Base-by-base conservation (phyloP, 2,797 vertebrate species). In the Choloepus didactylus region DNA sequence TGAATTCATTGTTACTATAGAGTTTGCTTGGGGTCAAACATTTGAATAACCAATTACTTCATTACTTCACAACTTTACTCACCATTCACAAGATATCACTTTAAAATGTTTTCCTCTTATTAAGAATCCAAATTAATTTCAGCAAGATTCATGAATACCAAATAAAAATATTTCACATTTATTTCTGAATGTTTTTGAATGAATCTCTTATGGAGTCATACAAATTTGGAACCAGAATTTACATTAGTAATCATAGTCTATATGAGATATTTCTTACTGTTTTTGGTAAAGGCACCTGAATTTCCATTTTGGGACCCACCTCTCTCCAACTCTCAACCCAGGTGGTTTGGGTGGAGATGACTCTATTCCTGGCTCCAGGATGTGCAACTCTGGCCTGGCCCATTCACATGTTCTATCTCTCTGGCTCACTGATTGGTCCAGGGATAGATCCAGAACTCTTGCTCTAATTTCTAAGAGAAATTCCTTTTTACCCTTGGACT, bases 131-230 rank as follows among this genome's bases (percentile, higher is more conserved):
- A 87, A n/a, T 46, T 64, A 69, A 81, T 70, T 81, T 94, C 25
- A 83, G 2, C n/a, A 73, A 92, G 19, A 72, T 76, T 72, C 31
- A 62, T 23, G 41, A 31, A 2, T 66, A 72, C 49, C 0, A 15
- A 66, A 83, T 51, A 80, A 73, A 94, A 95, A 46, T 60, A 9
- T 56, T 84, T 56, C 44, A 60, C 8, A 31, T 75, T 89, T 59
- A 60, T 80, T 92, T 94, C n/a, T 85, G 54, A 92, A 18, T 18
- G 9, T 2, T 38, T 87, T 88, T 35, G 12, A 89, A 92, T 44
- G 27, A 72, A 60, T 84, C 51, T 69, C 44, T 84, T 44, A 79
- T 18, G 16, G 54, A 80, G 35, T 67, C 27, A 70, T 19, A 41
- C 35, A 76, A 70, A 56, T 75, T 14, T 88, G 72, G 41, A 92